phyloP scores from a whole-genome alignment of 2,113 vertebrate species.

The Corvus hawaiiensis region DNA sequence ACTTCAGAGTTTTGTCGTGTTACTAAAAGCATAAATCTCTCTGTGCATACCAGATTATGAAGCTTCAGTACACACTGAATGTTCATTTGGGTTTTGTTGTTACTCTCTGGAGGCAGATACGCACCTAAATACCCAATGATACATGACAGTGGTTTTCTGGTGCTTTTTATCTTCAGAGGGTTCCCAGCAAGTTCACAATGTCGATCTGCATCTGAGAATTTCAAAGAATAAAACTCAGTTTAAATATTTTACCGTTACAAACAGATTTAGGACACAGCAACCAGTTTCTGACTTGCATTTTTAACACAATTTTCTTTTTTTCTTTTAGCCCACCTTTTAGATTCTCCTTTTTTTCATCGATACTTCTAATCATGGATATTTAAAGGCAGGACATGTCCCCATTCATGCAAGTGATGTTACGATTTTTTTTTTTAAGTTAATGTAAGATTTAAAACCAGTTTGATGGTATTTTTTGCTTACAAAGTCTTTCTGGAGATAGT shows the following conservation, averaged over 20 bases:
- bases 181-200: conserved; percentile 86
- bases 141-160: conserved; percentile 90
- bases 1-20: background rate
- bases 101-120: conserved; percentile 42
- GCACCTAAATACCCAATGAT: conserved; percentile 94
- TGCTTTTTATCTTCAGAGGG: conserved; percentile 86
- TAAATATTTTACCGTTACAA: background rate
- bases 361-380: background rate
- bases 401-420: background rate
- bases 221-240: conserved; percentile 36
- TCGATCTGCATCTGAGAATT: conserved; percentile 89
- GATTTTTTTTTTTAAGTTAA: background rate
- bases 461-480: background rate
- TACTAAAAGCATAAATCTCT: background rate
- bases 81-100: background rate
- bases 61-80: background rate
- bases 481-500: background rate
- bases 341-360: background rate
- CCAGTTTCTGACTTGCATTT: background rate
- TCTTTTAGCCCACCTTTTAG: background rate
- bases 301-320: background rate
- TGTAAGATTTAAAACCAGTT: background rate
- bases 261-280: background rate
- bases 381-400: background rate
- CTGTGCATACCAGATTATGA: background rate